Conservation (phyloP, 2,113 vertebrate species). For the Leucosticte australis region DNA sequence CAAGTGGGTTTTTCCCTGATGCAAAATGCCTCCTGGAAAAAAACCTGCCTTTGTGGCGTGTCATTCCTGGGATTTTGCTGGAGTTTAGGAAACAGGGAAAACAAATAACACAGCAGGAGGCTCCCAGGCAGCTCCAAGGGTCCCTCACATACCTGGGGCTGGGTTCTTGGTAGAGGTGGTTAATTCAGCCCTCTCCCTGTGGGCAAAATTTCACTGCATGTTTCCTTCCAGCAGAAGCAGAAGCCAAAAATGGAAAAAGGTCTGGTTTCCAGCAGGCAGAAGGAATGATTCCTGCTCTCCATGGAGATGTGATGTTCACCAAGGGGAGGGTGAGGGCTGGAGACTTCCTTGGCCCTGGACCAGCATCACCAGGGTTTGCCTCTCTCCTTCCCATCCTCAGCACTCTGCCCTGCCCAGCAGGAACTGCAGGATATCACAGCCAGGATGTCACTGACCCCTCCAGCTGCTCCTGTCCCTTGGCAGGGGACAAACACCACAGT, state of each 20-base stretch:
- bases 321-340: neutral
- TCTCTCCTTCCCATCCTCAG: neutral
- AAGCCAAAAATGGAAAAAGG: neutral
- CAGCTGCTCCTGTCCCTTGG: rapidly evolving
- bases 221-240: neutral
- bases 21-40: neutral
- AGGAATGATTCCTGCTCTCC: neutral
- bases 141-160: neutral
- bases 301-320: neutral
- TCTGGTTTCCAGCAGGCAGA: neutral
- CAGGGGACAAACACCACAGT: rapidly evolving
- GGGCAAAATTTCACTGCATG: neutral
- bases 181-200: neutral
- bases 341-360: neutral
- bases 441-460: neutral
- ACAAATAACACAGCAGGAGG: neutral
- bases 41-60: neutral
- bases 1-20: neutral
- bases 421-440: neutral
- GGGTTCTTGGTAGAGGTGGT: neutral
- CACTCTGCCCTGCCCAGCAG: neutral
- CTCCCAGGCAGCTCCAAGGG: neutral
- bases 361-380: neutral
- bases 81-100: neutral
- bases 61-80: neutral